phyloP scores from a whole-genome alignment of 2,888 invertebrate species.

The Ariolimax columbianus region DNA sequence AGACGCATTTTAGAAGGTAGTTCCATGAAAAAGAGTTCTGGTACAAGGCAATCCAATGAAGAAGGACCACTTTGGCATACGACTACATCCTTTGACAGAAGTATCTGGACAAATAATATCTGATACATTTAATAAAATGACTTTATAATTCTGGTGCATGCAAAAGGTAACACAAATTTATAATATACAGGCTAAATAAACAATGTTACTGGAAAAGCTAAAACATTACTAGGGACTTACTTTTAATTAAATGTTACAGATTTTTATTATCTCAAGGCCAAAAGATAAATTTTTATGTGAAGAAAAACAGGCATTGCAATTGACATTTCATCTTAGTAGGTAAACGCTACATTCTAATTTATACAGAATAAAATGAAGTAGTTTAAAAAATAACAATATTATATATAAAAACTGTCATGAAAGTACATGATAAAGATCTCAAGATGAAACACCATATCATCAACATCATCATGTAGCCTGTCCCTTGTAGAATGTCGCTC shows the following conservation, averaged over 20 bases:
- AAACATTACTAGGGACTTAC: no score
- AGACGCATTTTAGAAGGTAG: slow-evolving; percentile 65
- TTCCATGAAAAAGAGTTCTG: slow-evolving; percentile 73
- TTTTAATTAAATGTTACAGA: not conserved
- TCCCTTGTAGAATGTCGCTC: no score
- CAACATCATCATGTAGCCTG: no score
- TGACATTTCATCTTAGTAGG: not conserved
- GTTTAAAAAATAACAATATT: no score
- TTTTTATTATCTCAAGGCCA: not conserved
- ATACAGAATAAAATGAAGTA: not conserved
- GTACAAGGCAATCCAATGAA: slow-evolving; percentile 65
- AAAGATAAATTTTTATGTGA: not conserved
- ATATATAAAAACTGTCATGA: no score
- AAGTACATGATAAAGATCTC: no score
- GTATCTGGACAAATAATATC: slow-evolving; percentile 39
- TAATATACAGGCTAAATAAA: not conserved
- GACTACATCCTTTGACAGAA: slow-evolving; percentile 58
- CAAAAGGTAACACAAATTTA: not conserved
- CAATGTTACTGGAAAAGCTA: not conserved
- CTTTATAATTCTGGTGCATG: not conserved
- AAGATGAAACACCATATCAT: no score
- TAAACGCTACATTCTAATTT: not conserved
- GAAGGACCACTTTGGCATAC: slow-evolving; percentile 57
- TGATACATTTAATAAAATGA: not conserved
- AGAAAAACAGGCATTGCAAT: no score